phyloP scores from a whole-genome alignment of 2,113 vertebrate species.

The Clinocottus analis region DNA sequence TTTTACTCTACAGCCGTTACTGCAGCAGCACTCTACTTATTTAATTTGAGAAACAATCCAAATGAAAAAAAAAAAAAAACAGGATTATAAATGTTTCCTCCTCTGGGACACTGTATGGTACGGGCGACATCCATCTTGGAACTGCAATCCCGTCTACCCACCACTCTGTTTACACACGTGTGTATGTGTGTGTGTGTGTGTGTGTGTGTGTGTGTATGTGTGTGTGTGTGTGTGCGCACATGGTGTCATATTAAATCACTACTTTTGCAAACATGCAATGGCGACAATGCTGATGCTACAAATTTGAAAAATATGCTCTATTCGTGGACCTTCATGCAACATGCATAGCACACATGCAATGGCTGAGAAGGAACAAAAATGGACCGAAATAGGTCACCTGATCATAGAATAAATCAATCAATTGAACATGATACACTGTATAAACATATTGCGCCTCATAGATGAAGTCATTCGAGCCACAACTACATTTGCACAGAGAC shows the following conservation, averaged over 20 bases:
- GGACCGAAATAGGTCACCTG: constrained; percentile 15
- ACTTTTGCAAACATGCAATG: background rate
- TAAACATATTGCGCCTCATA: constrained; percentile 32
- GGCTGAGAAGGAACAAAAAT: background rate
- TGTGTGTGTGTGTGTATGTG: too few relatives aligned
- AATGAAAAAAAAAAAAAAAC: constrained; percentile 77
- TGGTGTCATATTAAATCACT: constrained; percentile 48
- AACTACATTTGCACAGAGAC: constrained; percentile 50
- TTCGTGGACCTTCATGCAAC: background rate
- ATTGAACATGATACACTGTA: constrained; percentile 15
- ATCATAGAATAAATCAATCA: constrained; percentile 6
- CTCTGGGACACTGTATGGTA: constrained; percentile 62
- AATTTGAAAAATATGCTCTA: constrained; percentile 17
- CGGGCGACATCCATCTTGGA: constrained; percentile 68
- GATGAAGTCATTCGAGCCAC: constrained; percentile 42
- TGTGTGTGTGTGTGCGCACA: constrained; percentile 37
- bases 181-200: constrained; percentile 33
- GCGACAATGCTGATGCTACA: background rate
- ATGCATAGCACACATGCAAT: constrained; percentile 1
- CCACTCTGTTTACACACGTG: constrained; percentile 51
- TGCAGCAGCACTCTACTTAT: constrained; percentile 74
- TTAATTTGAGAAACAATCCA: constrained; percentile 80
- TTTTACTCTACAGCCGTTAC: constrained; percentile 67
- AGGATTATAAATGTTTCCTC: constrained; percentile 80
- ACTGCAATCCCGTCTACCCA: constrained; percentile 25